These are phyloP conservation scores for Poeciliopsis prolifica DNA, from an alignment of 2,113 vertebrate genomes.

Conservation along the genomic window DNA sequence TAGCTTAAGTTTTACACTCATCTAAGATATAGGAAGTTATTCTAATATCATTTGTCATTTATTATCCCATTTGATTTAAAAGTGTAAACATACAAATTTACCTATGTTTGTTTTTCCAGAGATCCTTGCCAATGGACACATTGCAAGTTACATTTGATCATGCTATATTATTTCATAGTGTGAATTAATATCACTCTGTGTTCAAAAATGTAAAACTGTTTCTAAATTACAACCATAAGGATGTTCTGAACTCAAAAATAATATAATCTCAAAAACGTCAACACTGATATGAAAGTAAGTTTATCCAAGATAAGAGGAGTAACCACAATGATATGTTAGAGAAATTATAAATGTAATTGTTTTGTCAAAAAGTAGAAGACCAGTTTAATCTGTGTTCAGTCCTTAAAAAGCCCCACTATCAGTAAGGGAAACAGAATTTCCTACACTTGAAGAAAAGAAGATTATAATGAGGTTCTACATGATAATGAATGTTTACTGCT, in stretches of 20 bases:
- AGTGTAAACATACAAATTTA: too few species aligned
- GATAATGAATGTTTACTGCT: neutral
- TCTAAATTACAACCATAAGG: neutral
- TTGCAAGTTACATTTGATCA: neutral
- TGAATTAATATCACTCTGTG: neutral
- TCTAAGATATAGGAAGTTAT: neutral
- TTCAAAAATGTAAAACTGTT: neutral
- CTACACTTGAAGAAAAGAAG: too few species aligned
- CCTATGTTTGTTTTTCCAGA: neutral
- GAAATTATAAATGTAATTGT: too few species aligned
- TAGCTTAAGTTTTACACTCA: neutral
- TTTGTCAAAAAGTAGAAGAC: too few species aligned
- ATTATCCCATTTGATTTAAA: too few species aligned
- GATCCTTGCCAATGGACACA: neutral
- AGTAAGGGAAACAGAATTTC: neutral
- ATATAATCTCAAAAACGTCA: neutral
- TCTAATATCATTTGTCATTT: neutral
- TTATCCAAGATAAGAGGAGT: neutral
- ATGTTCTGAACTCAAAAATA: neutral
- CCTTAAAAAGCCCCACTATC: neutral
- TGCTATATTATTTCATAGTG: neutral
- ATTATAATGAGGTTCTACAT: too few species aligned
- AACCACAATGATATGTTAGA: neutral
- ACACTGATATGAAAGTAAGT: neutral
- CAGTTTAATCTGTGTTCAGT: too few species aligned